phyloP scores from a whole-genome alignment of 2,113 vertebrate species.

The Chunga burmeisteri region DNA sequence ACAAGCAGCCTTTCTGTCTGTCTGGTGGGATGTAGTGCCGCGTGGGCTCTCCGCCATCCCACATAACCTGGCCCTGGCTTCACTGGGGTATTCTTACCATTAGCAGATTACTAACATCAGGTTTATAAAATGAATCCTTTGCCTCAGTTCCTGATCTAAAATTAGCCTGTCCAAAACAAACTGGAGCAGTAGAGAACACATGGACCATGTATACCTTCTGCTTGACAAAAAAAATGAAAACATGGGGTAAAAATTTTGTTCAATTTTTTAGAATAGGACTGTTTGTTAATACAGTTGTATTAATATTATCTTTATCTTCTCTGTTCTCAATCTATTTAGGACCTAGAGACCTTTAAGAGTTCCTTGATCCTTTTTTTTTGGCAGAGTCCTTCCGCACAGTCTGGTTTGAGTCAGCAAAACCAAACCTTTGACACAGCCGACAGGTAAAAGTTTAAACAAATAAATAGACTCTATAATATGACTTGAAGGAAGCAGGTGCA shows the following conservation, averaged over 20 bases:
- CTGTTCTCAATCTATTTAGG: neutral
- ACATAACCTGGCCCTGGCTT: neutral
- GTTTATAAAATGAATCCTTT: neutral
- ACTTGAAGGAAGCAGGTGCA: neutral
- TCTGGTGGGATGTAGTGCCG: neutral
- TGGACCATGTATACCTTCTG: neutral
- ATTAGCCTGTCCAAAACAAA: neutral
- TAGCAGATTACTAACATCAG: neutral
- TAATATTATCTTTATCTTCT: neutral
- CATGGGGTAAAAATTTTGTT: neutral
- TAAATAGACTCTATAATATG: neutral
- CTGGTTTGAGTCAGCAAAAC: neutral
- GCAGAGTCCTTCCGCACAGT: neutral
- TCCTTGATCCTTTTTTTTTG: neutral
- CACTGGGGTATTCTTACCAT: rapidly evolving
- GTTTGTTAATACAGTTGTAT: neutral
- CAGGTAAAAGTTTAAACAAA: neutral
- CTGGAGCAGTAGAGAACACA: neutral
- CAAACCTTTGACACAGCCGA: neutral
- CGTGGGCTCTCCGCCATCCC: rapidly evolving
- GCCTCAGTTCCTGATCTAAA: neutral
- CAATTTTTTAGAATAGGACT: rapidly evolving
- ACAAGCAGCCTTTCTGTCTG: neutral
- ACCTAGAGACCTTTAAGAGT: neutral
- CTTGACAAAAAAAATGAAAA: neutral